Evolutionary conservation across 2,888 invertebrate genomes (phyloP).

Genomic region (Rapana venosa): DNA sequence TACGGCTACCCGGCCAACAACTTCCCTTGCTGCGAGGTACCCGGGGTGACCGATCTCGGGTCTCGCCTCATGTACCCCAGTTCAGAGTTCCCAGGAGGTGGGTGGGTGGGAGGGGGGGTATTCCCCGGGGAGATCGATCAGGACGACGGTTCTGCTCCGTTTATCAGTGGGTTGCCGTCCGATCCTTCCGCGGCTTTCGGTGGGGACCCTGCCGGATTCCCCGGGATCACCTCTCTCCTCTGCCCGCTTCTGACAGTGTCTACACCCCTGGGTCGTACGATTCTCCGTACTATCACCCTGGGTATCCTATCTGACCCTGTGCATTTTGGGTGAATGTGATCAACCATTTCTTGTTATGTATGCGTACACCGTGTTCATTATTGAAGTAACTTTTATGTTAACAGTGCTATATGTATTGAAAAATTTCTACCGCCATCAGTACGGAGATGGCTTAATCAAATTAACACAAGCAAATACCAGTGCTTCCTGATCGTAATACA

Average conservation of each 20-base stretch:
- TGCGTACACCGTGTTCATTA: too few relatives aligned
- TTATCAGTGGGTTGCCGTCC: background rate
- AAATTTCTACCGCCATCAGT: too few relatives aligned
- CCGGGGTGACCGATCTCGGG: constrained; percentile 5
- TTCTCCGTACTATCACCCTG: background rate
- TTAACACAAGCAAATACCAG: too few relatives aligned
- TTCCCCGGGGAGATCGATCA: constrained; percentile 31
- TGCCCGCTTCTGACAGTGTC: background rate
- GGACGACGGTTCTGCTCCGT: constrained; percentile 22
- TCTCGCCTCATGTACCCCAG: constrained; percentile 3
- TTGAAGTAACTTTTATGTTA: too few relatives aligned
- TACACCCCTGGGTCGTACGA: background rate
- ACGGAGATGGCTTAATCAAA: too few relatives aligned
- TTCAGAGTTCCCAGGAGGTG: constrained; percentile 25
- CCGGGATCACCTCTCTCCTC: background rate
- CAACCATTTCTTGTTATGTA: too few relatives aligned
- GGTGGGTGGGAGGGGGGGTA: background rate
- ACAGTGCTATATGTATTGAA: too few relatives aligned
- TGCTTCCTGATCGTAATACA: too few relatives aligned
- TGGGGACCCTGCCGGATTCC: background rate
- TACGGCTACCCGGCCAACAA: constrained; percentile 30
- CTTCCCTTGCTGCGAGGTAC: constrained; percentile 35
- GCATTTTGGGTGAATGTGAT: background rate
- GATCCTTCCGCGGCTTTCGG: background rate
- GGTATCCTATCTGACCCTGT: background rate